These are phyloP conservation scores for Pseudachorutes palmiensis DNA, from an alignment of 1,140 invertebrate genomes.

Conservation along the genomic window DNA sequence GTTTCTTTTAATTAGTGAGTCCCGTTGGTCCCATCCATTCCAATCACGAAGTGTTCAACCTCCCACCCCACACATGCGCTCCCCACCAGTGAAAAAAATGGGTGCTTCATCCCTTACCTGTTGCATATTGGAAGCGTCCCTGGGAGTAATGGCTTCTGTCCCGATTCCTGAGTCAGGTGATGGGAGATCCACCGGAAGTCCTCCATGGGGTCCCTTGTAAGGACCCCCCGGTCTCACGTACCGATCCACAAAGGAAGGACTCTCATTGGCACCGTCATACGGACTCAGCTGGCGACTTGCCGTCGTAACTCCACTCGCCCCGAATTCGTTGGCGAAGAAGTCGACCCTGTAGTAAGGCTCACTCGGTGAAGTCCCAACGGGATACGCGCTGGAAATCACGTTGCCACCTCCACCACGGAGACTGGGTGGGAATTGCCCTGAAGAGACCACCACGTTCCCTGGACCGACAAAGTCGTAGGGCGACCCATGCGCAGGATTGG, in stretches of 20 bases:
- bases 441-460: constrained; percentile 23
- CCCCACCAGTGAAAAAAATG: too few species aligned
- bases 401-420: constrained; percentile 16
- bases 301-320: constrained; percentile 25
- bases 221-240: constrained; percentile 47
- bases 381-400: constrained; percentile 19
- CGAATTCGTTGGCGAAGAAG: constrained; percentile 41
- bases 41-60: too few species aligned
- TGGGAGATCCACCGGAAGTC: constrained; percentile 68
- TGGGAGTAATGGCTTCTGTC: constrained; percentile 77
- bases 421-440: constrained; percentile 25
- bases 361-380: constrained; percentile 17
- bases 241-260: constrained; percentile 49
- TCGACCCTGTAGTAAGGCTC: constrained; percentile 30
- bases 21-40: too few species aligned
- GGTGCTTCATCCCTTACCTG: constrained; percentile 54
- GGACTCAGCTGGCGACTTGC: constrained; percentile 22
- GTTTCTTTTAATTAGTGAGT: too few species aligned
- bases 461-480: constrained; percentile 20
- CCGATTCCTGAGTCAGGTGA: constrained; percentile 87
- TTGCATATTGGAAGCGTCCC: constrained; percentile 76
- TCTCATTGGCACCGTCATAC: constrained; percentile 40
- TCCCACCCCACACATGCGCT: too few species aligned
- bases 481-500: constrained; percentile 16
- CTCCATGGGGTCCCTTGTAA: constrained; percentile 45